These are phyloP conservation scores for Leptopterna dolabrata DNA, from an alignment of 2,888 invertebrate genomes.

Conservation along the genomic window DNA sequence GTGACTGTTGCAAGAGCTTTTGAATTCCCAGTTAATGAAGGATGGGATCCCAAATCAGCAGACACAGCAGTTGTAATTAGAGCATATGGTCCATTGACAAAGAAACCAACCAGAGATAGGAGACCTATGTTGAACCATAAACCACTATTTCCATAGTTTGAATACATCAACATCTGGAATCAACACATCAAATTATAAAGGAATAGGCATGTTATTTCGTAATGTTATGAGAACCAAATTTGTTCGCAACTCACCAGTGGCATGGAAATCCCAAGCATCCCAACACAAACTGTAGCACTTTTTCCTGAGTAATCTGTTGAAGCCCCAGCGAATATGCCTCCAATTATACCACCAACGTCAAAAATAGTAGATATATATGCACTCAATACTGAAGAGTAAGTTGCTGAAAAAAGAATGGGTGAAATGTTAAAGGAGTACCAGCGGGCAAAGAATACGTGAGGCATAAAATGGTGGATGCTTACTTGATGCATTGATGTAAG, in stretches of 20 bases:
- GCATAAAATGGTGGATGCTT: slow-evolving; percentile 67
- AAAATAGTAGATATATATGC: slow-evolving; percentile 85
- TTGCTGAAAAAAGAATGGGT: slow-evolving; percentile 69
- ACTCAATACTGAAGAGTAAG: slow-evolving; percentile 75
- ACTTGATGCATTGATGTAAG: slow-evolving; percentile 88
- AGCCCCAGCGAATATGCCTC: slow-evolving; percentile 88
- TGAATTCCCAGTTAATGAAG: slow-evolving; percentile 83
- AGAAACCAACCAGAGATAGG: slow-evolving; percentile 79
- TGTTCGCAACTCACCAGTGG: slow-evolving; percentile 75
- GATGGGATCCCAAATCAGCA: slow-evolving; percentile 92
- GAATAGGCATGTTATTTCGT: background rate
- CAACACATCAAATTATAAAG: background rate
- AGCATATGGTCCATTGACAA: slow-evolving; percentile 97
- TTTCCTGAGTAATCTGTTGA: slow-evolving; percentile 85
- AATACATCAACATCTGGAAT: slow-evolving; percentile 82
- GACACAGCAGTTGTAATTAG: slow-evolving; percentile 96
- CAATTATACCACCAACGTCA: slow-evolving; percentile 90
- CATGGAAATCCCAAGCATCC: slow-evolving; percentile 82
- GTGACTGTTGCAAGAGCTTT: slow-evolving; percentile 96
- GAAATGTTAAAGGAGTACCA: no score
- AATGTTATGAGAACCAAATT: background rate
- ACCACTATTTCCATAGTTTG: slow-evolving; percentile 76
- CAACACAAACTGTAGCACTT: slow-evolving; percentile 87
- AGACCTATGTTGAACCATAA: slow-evolving; percentile 75
- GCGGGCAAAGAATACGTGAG: background rate